A percentile compares a stretch with the other conserved stretches of the same genome.
phyloP scores from a whole-genome alignment of 2,888 invertebrate species.

The Lampropteryx suffumata region DNA sequence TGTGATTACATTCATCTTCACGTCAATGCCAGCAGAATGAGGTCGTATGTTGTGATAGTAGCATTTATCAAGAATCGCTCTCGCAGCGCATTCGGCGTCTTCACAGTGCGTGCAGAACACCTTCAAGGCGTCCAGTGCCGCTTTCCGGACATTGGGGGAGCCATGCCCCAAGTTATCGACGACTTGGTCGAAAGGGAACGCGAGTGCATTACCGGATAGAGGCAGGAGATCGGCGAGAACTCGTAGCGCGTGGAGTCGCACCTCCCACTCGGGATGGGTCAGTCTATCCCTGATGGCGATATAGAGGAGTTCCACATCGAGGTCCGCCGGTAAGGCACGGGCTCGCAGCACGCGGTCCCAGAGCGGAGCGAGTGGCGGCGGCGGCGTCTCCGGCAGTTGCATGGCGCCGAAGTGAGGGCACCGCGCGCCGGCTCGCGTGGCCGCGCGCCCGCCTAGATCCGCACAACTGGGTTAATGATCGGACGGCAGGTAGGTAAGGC shows the following conservation, averaged over 20 bases:
- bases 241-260: slow-evolving; percentile 90
- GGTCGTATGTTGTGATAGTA: slow-evolving; percentile 82
- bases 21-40: slow-evolving; percentile 76
- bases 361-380: slow-evolving; percentile 86
- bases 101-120: slow-evolving; percentile 87
- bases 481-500: slow-evolving; percentile 61
- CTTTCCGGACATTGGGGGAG: slow-evolving; percentile 91
- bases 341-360: slow-evolving; percentile 92
- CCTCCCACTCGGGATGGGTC: slow-evolving; percentile 92
- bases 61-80: slow-evolving; percentile 85
- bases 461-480: slow-evolving; percentile 82
- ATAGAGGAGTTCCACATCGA: slow-evolving; percentile 86
- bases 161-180: slow-evolving; percentile 91
- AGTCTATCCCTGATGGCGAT: slow-evolving; percentile 88
- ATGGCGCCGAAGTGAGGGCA: slow-evolving; percentile 60
- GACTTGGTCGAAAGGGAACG: slow-evolving; percentile 88
- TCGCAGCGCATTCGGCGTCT: slow-evolving; percentile 86
- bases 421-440: slow-evolving; percentile 59
- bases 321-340: slow-evolving; percentile 86
- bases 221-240: slow-evolving; percentile 91
- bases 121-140: slow-evolving; percentile 89
- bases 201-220: slow-evolving; percentile 86
- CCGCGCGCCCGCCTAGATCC: slow-evolving; percentile 73
- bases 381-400: slow-evolving; percentile 76
- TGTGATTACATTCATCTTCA: slow-evolving; percentile 82